A percentile compares a stretch with the other conserved stretches of the same genome.
phyloP scores from a whole-genome alignment of 2,113 vertebrate genomes.

The Ginglymostoma cirratum region DNA sequence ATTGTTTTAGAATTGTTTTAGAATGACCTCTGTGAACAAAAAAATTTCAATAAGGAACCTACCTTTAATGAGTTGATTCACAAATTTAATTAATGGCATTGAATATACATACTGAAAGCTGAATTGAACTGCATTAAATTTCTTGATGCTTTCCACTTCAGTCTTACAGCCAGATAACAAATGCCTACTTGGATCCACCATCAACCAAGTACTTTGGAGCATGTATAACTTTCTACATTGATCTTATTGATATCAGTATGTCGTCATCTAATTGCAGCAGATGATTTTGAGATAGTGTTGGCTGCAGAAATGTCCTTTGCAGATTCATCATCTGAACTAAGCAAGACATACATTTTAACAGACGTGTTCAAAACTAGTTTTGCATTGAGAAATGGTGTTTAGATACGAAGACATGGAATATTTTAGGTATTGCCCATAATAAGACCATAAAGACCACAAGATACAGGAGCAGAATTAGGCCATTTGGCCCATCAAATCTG shows the following conservation, averaged over 20 bases:
- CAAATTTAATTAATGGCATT: background rate
- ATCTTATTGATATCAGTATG: background rate
- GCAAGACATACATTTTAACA: background rate
- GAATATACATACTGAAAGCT: background rate
- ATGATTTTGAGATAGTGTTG: background rate
- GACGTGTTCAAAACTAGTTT: background rate
- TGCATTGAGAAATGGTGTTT: background rate
- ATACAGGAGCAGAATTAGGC: too few species aligned
- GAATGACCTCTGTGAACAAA: background rate
- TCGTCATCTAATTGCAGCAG: background rate
- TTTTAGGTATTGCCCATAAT: background rate
- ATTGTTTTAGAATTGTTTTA: too few species aligned
- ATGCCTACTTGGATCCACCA: background rate
- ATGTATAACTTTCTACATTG: background rate
- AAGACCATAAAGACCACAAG: too few species aligned
- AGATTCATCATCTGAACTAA: background rate
- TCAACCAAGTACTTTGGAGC: background rate
- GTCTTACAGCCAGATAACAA: background rate
- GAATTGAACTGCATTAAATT: background rate
- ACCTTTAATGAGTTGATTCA: background rate
- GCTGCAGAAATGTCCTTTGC: background rate
- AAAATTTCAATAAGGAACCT: background rate
- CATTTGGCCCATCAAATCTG: too few species aligned
- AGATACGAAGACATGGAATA: background rate
- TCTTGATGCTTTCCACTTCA: background rate